These are phyloP conservation scores for Cynoglossus semilaevis DNA, from an alignment of 2,113 vertebrate genomes.

Conservation along the genomic window DNA sequence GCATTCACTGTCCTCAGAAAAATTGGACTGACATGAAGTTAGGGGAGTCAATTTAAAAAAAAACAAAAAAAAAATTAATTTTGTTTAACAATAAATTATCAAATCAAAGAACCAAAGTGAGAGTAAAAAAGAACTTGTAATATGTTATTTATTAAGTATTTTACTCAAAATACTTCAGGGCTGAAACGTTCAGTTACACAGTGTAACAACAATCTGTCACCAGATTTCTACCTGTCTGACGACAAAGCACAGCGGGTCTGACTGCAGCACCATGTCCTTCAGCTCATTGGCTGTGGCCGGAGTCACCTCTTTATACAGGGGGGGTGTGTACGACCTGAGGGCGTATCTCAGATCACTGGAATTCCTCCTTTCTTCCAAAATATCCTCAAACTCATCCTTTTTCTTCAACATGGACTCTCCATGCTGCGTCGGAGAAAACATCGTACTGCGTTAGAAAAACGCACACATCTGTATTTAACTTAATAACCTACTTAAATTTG, in stretches of 20 bases:
- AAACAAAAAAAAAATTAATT: no score
- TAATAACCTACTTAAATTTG: background rate
- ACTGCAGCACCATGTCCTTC: slow-evolving; percentile 84
- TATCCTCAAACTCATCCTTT: slow-evolving; percentile 92
- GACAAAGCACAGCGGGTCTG: slow-evolving; percentile 84
- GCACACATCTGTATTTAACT: background rate
- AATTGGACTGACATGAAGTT: no score
- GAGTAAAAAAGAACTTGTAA: no score
- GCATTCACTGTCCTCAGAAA: no score
- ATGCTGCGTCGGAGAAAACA: slow-evolving; percentile 36
- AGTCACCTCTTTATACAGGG: slow-evolving; percentile 83
- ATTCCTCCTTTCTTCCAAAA: slow-evolving; percentile 87
- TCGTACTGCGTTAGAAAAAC: background rate
- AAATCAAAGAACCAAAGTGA: background rate
- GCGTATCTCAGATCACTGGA: slow-evolving; percentile 93
- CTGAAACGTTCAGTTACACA: background rate
- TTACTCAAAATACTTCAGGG: no score
- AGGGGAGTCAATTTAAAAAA: no score
- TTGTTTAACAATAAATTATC: no score
- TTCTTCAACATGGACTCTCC: slow-evolving; percentile 85
- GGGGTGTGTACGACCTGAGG: slow-evolving; percentile 86
- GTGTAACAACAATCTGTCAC: background rate
- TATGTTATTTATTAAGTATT: no score
- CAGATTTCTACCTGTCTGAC: slow-evolving; percentile 81
- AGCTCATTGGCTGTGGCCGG: slow-evolving; percentile 82